Base-by-base conservation (phyloP, 2,797 vertebrate genomes). In the Gobio occitaniae region DNA sequence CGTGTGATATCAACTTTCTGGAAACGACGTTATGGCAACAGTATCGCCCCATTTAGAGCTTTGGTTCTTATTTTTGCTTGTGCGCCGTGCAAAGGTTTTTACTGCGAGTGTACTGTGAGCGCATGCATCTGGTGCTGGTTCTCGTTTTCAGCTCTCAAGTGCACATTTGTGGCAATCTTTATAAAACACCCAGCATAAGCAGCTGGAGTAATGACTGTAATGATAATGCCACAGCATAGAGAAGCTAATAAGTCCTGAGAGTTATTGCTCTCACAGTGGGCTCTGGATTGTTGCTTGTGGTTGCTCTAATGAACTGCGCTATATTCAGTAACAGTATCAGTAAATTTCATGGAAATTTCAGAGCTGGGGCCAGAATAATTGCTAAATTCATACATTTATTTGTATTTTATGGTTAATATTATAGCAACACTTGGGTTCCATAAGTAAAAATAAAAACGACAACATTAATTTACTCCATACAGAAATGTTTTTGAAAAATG, bases 1-100 rank as follows among this genome's bases (percentile, higher is more conserved):
- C 66, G 54, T 77, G 78, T 36, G 72, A 71, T 86, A 84, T 79
- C 75, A 69, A n/a, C 83, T 82, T 82, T 80, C 74, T 78, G 86
- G 80, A 84, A 88, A 88, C 19, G 2, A 61, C 56, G 56, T 72
- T 52, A 75, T 66, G 72, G 36, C 48, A 59, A 12, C 69, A 65
- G 54, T 29, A 38, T 65, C 10, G 66, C 68, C 56, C 68, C 52
- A 52, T 79, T 79, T 84, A 17, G 17, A 56, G 72, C 63, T 69
- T 84, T 69, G 74, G n/a, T 69, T 56, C 17, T 29, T 84, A 11
- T 84, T 68, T 63, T 69, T 25, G 63, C 25, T 17, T 63, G 38
- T 61, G 52, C 36, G 52, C 29, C 12, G 0, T 32, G 68, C 17
- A 4, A 21, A 81, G 21, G 80, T 52, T 66, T 32, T 38, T 9